These are phyloP conservation scores for Microchrysa polita DNA, from an alignment of 2,888 invertebrate genomes.

Conservation along the genomic window DNA sequence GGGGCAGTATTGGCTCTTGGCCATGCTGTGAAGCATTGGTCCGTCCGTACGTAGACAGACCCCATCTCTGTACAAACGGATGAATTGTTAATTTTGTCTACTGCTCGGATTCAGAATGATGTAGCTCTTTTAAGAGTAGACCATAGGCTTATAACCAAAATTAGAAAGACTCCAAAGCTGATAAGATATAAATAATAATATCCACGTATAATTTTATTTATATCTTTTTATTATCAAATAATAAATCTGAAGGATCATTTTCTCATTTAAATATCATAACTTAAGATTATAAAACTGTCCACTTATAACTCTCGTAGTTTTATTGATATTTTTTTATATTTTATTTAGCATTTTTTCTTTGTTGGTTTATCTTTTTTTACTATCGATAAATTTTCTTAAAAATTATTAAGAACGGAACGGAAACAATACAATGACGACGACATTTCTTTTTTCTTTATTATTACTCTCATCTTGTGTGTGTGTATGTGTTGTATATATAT, in stretches of 20 bases:
- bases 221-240: constrained; percentile 43
- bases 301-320: constrained; percentile 41
- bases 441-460: constrained; percentile 10
- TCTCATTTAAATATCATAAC: constrained; percentile 44
- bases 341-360: constrained; percentile 36
- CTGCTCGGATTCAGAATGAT: no score
- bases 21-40: no score
- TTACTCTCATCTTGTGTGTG: constrained; percentile 7
- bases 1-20: no score
- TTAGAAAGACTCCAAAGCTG: no score
- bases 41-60: no score
- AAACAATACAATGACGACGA: constrained; percentile 41
- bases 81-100: no score
- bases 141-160: no score
- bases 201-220: constrained; percentile 24
- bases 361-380: constrained; percentile 16
- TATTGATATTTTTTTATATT: constrained; percentile 40
- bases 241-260: constrained; percentile 44
- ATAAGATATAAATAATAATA: background rate
- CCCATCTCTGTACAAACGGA: no score
- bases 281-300: constrained; percentile 44
- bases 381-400: constrained; percentile 41
- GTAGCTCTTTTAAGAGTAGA: no score
- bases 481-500: constrained; percentile 24
- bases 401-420: constrained; percentile 42